Conservation (phyloP, 2,113 vertebrate species). For the Typhlomys cinereus region DNA sequence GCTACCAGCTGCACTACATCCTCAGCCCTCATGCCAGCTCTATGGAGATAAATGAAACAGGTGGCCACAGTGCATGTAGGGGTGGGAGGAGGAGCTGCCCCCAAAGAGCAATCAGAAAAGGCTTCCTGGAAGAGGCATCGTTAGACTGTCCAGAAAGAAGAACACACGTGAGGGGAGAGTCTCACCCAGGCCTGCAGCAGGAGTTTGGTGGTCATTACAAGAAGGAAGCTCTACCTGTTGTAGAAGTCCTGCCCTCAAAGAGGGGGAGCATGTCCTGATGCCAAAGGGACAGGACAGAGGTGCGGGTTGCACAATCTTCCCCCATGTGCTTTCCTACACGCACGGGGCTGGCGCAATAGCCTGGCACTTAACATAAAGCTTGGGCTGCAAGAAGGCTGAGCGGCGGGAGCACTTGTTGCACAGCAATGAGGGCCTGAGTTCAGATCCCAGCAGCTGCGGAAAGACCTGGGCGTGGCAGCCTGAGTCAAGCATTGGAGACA, state of each 20-base stretch:
- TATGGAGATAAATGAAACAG: neutral
- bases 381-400: neutral
- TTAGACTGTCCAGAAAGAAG: neutral
- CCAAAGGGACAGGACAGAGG: accelerated
- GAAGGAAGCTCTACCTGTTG: neutral
- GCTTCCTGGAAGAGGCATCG: neutral
- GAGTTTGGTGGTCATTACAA: neutral
- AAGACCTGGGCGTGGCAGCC: neutral
- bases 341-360: neutral
- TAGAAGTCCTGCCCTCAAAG: neutral
- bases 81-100: neutral
- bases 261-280: neutral
- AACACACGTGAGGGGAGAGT: neutral
- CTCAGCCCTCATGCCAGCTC: neutral
- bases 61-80: neutral
- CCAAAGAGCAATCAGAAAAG: neutral
- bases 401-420: neutral
- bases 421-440: neutral
- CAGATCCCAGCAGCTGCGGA: neutral
- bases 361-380: neutral
- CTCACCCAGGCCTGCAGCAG: neutral
- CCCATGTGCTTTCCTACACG: neutral
- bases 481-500: neutral
- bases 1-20: too few species aligned
- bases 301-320: neutral